phyloP scores from a whole-genome alignment of 2,797 vertebrate species.

The Meriones psammophilus region DNA sequence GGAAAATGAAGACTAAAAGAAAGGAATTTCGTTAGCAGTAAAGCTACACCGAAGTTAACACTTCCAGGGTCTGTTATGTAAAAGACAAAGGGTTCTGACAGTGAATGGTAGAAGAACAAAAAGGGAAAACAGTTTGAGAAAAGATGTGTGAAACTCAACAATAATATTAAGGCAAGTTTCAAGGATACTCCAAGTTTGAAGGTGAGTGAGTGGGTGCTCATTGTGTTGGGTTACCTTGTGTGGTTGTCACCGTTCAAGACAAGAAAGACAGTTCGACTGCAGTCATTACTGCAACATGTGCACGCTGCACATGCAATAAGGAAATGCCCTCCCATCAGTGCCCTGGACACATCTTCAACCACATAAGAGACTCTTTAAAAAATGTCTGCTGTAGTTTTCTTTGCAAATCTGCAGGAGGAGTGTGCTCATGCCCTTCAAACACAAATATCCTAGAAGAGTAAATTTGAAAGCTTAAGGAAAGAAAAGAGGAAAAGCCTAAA shows the following conservation, averaged over 20 bases:
- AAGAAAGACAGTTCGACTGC: no score
- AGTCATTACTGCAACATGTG: background rate
- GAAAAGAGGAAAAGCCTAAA: background rate
- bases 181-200: background rate
- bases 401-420: background rate
- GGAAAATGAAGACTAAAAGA: background rate
- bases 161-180: background rate
- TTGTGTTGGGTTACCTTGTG: background rate
- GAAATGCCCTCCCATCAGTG: background rate
- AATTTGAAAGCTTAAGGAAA: slow-evolving; percentile 26
- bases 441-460: background rate
- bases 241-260: background rate
- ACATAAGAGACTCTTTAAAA: background rate
- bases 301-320: background rate
- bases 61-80: rapidly evolving
- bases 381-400: background rate
- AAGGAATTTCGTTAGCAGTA: background rate
- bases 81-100: background rate
- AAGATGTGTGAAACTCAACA: background rate
- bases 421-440: background rate
- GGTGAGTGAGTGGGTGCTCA: background rate
- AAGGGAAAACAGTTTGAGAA: no score
- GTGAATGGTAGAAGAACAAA: background rate
- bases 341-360: no score
- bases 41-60: background rate